Base-by-base conservation (phyloP, 2,113 vertebrate species). In the Chionomys nivalis region DNA sequence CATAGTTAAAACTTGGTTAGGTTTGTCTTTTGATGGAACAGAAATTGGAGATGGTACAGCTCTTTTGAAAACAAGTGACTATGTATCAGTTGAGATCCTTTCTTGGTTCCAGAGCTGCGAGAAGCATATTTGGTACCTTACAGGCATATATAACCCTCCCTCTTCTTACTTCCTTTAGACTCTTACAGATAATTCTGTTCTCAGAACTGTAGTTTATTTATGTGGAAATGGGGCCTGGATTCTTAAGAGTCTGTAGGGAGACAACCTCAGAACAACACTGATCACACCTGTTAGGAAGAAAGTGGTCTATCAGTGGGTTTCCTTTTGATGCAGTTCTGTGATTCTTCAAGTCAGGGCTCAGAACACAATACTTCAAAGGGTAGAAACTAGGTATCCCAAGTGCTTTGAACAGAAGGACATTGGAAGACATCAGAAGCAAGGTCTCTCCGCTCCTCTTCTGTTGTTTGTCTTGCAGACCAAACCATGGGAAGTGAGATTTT, bases 11-110 rank as follows among this genome's bases (percentile, higher is more conserved):
- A 52, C 1, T 68, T 82, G 28, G 6, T 61, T 86, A 93, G 36
- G 65, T 87, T 90, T 91, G 36, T 63, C 78, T 90, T 93, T 86
- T 75, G 47, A 44, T 70, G 10, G 55, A 92, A 17, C 55, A 76
- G 86, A 93, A 82, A 6, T 58, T 89, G n/a, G 75, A 65, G 24
- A 44, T 36, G 77, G 23, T 31, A 23, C 7, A 55, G 1, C 5
- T 28, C 2, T 63, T 44, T 36, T 58, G 36, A 91, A 81, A 26
- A 94, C 12, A 68, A 87, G 31, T 4, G 26, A 4, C 24, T 78
- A 89, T 86, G 26, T n/a, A 76, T 33, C 33, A 24, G 17, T 55
- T 78, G 82, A 81, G 75, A 82, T 36, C 26, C 33, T 73, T 16
- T 21, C 17, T 76, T 87, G 24, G 42, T 81, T 82, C 10, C 5